Evolutionary conservation across 2,888 invertebrate genomes (phyloP).

Genomic region (Leucophora obtusa): DNA sequence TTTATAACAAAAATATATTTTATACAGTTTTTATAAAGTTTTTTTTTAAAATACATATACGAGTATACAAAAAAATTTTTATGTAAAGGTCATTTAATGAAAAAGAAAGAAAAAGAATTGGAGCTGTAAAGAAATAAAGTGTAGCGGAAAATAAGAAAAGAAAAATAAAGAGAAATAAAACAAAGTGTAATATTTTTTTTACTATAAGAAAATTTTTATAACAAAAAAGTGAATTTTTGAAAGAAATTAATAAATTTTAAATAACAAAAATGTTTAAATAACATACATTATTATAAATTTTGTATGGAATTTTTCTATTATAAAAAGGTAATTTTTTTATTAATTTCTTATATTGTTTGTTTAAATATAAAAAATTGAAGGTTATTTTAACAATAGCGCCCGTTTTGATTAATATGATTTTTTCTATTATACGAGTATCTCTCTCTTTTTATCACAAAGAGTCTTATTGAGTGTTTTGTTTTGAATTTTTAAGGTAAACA

Average conservation of each 20-base stretch:
- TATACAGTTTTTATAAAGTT: not conserved
- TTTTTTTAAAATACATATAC: constrained; percentile 14
- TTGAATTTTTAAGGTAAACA: constrained; percentile 63
- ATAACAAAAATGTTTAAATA: not conserved
- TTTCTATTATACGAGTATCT: constrained; percentile 17
- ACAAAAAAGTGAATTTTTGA: constrained; percentile 7
- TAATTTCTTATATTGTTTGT: constrained; percentile 10
- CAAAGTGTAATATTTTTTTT: not conserved
- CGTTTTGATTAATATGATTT: constrained; percentile 10
- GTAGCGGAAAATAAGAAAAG: constrained; percentile 1
- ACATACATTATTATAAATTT: not conserved
- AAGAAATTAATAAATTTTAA: not conserved
- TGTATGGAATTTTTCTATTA: not conserved
- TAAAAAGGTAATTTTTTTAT: constrained; percentile 12
- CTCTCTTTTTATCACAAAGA: constrained; percentile 1
- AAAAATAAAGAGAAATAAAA: constrained; percentile 2
- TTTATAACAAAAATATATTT: constrained; percentile 1
- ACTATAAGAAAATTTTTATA: not conserved
- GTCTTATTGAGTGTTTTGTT: constrained; percentile 33
- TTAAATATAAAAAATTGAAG: constrained; percentile 63
- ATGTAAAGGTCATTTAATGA: constrained; percentile 60
- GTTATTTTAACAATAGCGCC: constrained; percentile 64
- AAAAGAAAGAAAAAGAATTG: constrained; percentile 40
- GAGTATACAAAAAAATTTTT: constrained; percentile 51
- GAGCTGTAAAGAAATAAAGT: constrained; percentile 28